Base-by-base conservation (phyloP, 2,797 vertebrate genomes). In the Chiloscyllium punctatum region DNA sequence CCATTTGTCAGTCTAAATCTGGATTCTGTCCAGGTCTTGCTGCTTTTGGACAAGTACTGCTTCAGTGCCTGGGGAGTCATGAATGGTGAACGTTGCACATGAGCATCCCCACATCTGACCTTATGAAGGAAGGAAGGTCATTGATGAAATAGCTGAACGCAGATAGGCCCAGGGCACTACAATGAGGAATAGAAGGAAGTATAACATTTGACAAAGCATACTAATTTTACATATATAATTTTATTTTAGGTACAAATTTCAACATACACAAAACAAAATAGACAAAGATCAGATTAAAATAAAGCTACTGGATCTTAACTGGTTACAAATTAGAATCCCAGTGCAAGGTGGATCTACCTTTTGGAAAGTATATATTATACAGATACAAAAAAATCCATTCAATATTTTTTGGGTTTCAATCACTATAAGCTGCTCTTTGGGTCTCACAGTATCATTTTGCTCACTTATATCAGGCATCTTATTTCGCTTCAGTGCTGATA, bases 221-320 rank as follows among this genome's bases (percentile, higher is more conserved):
- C 25, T 30, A 4, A n/a, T n/a, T n/a, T 53, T 94, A 72, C 25
- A 48, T 95, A 48, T 77, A 94, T 25, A 53, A 95, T 51, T 95
- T 95, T 95, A 95, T 74, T 95, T 95, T 53, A 51, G 77, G 71
- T 95, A 95, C 71, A 95, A 95, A 72, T n/a, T 53, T 27, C 88
- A 51, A 74, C 48, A 57, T 74, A 77, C 71, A 94, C 42, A 94
- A 94, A 42, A 48, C 37, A 51, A 72, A 33, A 6, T 51, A 53
- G 48, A 95, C 94, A 95, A 95, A 53, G 30, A 95, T 77, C 5
- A 53, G 69, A 77, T 95, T 53, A 95, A 95, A 95, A 91, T 33
- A 77, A 74, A 42, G 37, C 15, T 3, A 94, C 23, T 48, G 15
- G 9, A 53, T 74, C 72, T 53, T 94, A 74, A 77, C 30, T 53